Base-by-base conservation (phyloP, 2,113 vertebrate genomes). In the Tyrannus savana region DNA sequence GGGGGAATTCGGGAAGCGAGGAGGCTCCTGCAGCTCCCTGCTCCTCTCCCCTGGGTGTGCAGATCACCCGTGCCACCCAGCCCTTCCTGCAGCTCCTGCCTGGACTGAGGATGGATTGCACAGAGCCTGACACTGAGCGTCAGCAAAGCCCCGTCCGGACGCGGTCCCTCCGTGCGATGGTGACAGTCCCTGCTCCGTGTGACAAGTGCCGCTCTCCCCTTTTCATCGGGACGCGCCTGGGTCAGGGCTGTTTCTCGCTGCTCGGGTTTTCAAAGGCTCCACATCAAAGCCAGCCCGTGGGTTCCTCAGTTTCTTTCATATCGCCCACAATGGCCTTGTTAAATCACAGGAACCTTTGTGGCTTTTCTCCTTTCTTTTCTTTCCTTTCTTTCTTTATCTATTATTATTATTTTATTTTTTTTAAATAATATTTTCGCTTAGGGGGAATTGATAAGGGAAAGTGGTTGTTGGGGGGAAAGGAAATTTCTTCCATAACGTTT, bases 251-350 rank as follows among this genome's bases (percentile, higher is more conserved):
- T 4, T 89, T 75, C 73, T 84, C 62, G 18, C 74, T 25, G 77
- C 90, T 81, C 56, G 5, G 44, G 12, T 58, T 87, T 81, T 95
- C 93, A 96, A 97, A 95, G 69, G 50, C 56, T 91, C 42, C 66
- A 25, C 81, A 89, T 96, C 95, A 96, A 96, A 96, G 93, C 16
- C 35, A 81, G 47, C 55, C 73, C 35, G 30, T 68, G 81, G 69
- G 63, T 89, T 72, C 73, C 84, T 77, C 87, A 33, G 31, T 39
- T 84, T 39, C 90, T 94, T 91, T 94, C 71, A 84, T 84, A 79
- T 8, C 27, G 46, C 78, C 60, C 52, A 94, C 87, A 95, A 84
- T 68, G 74, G 87, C 41, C 84, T 95, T 56, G 84, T 93, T 96
- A 94, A 89, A 93, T 67, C 81, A 72, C 66, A 84, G 60, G 74